Percentiles rank a stretch among this genome's conserved stretches.
phyloP scores from a whole-genome alignment of 1,140 invertebrate genomes.

The Drosophila pectinifera region DNA sequence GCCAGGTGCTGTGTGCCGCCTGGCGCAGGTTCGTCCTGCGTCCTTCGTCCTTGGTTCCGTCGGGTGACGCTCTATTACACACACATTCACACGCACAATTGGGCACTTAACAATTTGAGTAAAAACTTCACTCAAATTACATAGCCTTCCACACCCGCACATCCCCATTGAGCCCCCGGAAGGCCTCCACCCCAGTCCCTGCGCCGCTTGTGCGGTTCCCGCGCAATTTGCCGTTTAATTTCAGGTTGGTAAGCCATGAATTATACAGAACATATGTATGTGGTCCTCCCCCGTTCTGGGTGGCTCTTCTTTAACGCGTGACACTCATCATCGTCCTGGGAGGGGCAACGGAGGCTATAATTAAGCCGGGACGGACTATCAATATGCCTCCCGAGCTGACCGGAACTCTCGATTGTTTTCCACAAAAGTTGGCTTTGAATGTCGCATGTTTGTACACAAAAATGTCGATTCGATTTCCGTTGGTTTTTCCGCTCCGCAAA shows the following conservation, averaged over 20 bases:
- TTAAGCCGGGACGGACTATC: constrained; percentile 44
- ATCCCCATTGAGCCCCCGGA: not conserved
- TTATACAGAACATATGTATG: constrained; percentile 52
- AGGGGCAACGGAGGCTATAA: constrained; percentile 20
- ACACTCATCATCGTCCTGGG: constrained; percentile 67
- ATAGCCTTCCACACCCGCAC: constrained; percentile 56
- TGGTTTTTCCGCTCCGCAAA: constrained; percentile 7
- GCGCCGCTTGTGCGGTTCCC: constrained; percentile 61
- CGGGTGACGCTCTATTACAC: constrained; percentile 80
- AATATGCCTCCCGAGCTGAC: constrained; percentile 8
- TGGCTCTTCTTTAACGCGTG: constrained; percentile 68
- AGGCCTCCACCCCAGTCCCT: not conserved
- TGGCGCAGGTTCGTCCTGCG: constrained; percentile 34
- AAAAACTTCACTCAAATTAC: constrained; percentile 74
- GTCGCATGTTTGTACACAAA: constrained; percentile 80
- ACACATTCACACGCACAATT: constrained; percentile 78
- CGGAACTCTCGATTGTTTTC: constrained; percentile 67
- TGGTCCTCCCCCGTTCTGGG: not conserved
- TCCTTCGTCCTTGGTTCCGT: constrained; percentile 1
- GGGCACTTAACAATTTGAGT: constrained; percentile 64
- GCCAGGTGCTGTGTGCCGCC: constrained; percentile 48
- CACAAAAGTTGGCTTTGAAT: constrained; percentile 77
- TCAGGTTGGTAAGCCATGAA: constrained; percentile 69
- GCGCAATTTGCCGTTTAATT: constrained; percentile 75
- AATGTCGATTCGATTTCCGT: constrained; percentile 47